Percentiles rank a stretch among this genome's conserved stretches.
Evolutionary conservation across 2,113 vertebrate genomes (phyloP).

Genomic region (Bolborhynchus lineola): DNA sequence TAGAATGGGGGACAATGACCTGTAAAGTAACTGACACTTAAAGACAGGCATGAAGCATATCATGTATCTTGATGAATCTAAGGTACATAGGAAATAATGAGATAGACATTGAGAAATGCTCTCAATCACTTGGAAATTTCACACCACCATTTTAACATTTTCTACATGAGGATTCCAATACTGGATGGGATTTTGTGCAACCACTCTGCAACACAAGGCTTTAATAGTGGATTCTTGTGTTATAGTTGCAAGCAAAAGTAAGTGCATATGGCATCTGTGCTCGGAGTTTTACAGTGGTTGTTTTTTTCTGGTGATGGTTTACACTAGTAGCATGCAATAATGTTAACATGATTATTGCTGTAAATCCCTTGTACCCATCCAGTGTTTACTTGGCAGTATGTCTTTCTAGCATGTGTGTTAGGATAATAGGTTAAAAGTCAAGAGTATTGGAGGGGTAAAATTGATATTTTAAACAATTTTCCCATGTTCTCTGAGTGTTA

Average conservation of each 20-base stretch:
- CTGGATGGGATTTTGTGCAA: not conserved
- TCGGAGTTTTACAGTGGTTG: not conserved
- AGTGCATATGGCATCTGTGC: not conserved
- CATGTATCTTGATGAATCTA: not conserved
- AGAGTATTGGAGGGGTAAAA: not conserved
- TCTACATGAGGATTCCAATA: not conserved
- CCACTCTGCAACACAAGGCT: not conserved
- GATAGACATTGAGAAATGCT: not conserved
- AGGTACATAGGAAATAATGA: not conserved
- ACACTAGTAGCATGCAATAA: not conserved
- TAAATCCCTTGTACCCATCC: not conserved
- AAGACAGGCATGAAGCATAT: not conserved
- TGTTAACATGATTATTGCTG: not conserved
- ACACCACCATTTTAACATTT: not conserved
- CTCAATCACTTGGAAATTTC: not conserved
- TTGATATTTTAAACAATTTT: not conserved
- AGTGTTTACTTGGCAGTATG: not conserved
- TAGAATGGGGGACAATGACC: rapidly evolving
- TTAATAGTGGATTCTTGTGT: not conserved
- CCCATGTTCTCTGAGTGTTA: not conserved
- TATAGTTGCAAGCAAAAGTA: not conserved
- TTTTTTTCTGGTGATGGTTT: not conserved
- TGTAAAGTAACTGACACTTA: not conserved
- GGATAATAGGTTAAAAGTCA: not conserved
- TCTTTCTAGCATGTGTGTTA: not conserved